Conservation (phyloP, 2,888 invertebrate species). For the Pantelozetes paolii region DNA sequence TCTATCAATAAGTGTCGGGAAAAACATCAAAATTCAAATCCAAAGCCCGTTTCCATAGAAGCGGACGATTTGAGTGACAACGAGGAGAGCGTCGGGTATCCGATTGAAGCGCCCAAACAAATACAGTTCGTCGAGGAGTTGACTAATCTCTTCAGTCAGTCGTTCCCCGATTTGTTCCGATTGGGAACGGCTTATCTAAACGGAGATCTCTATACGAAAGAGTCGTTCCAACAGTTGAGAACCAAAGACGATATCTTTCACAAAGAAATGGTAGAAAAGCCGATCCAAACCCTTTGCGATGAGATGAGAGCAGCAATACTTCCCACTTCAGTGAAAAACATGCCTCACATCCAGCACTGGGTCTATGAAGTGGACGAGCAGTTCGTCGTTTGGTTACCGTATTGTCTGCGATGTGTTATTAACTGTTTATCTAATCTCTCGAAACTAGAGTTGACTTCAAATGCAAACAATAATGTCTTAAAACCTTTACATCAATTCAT, state of each 20-base stretch:
- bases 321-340: constrained; percentile 52
- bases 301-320: constrained; percentile 69
- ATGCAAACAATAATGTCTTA: constrained; percentile 65
- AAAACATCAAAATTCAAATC: constrained; percentile 54
- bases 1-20: constrained; percentile 64
- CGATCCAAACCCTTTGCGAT: constrained; percentile 69
- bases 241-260: constrained; percentile 57
- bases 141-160: constrained; percentile 67
- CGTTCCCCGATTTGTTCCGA: constrained; percentile 89
- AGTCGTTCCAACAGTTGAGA: constrained; percentile 40
- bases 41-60: constrained; percentile 21
- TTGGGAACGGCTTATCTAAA: constrained; percentile 90
- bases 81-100: constrained; percentile 31
- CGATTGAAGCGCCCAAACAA: constrained; percentile 59
- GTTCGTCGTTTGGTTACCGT: constrained; percentile 64
- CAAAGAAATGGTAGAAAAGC: constrained; percentile 71
- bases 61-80: constrained; percentile 35
- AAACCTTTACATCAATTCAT: constrained; percentile 77
- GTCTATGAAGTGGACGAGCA: constrained; percentile 50
- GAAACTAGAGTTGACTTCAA: constrained; percentile 70
- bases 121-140: constrained; percentile 75
- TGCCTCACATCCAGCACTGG: constrained; percentile 19
- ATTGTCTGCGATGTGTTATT: constrained; percentile 72
- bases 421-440: constrained; percentile 71
- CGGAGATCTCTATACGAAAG: constrained; percentile 71